Conservation (phyloP, 2,888 invertebrate genomes). For the Drosophila picticornis region DNA sequence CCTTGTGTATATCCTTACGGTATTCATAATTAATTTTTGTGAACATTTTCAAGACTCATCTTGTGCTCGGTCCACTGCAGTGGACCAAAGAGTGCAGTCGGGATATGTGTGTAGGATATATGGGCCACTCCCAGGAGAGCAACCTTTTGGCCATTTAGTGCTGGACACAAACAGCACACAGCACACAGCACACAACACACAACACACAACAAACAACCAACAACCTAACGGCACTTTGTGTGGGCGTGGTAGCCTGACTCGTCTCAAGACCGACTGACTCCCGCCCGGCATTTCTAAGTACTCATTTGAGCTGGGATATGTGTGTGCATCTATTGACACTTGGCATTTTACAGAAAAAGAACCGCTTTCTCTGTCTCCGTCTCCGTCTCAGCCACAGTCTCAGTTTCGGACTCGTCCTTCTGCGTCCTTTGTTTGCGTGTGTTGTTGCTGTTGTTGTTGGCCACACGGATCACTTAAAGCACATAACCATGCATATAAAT, state of each 20-base stretch:
- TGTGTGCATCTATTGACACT: conserved; percentile 64
- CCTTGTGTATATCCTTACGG: conserved; percentile 44
- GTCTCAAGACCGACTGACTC: conserved; percentile 33
- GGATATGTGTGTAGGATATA: conserved; percentile 47
- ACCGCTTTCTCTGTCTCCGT: conserved; percentile 12
- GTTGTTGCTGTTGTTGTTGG: conserved; percentile 37
- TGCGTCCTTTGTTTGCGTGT: neutral
- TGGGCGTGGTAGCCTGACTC: conserved; percentile 44
- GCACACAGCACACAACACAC: conserved; percentile 35
- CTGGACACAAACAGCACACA: conserved; percentile 54
- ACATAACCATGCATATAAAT: conserved; percentile 85
- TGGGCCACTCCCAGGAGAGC: conserved; percentile 68
- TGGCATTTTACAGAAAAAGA: conserved; percentile 39
- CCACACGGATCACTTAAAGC: conserved; percentile 72
- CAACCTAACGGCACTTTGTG: conserved; percentile 51
- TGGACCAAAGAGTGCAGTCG: conserved; percentile 31
- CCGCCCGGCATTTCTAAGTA: conserved; percentile 41
- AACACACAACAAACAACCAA: conserved; percentile 40
- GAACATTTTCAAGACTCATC: conserved; percentile 78
- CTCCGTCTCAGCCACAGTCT: conserved; percentile 8
- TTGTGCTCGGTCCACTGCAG: conserved; percentile 52
- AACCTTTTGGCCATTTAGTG: conserved; percentile 84
- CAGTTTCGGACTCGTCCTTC: conserved; percentile 13
- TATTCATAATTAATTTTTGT: conserved; percentile 81
- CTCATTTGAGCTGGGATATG: conserved; percentile 40